Evolutionary conservation across 2,888 invertebrate species (phyloP), one percentile per base, ranked within the genome.

Genomic region (Ophion costatus): DNA sequence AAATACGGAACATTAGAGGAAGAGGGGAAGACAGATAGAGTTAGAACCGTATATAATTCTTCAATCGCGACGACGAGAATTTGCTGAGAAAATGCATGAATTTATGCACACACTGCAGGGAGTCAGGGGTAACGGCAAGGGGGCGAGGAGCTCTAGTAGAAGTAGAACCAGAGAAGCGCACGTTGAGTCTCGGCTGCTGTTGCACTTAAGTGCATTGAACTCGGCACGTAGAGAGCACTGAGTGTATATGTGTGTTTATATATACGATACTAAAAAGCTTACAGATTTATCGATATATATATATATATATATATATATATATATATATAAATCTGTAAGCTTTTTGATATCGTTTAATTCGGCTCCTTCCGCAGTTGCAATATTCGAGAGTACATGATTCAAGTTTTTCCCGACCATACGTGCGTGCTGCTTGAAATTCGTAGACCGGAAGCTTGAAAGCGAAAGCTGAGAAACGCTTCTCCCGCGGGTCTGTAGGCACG

Each of bases 151-250:
- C 61, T 67, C 67, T 61, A 69, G 80, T 74, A 84, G 73, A 84
- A 84, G 84, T 81, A 80, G 71, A 71, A 79, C 69, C 81, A 67
- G 76, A 79, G 79, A 80, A 77, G 71, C 73, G 77, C 70, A 73
- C 84, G 63, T 74, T 42, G 69, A 29, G 33, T 61, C 73, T 61
- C 73, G 67, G 77, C 71, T 80, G 78, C 74, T 74, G 56, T 63
- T 78, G 78, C 64, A 81, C 84, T 84, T 78, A 64, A 70, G 84
- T 84, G 81, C 84, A 84, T 81, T 84, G 81, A 84, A 84, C 84
- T 81, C 78, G 69, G 56, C 78, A 81, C 69, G 74, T 63, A 59
- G 73, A 69, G 69, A 77, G 67, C 77, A 56, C n/a, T 11, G 71
- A 76, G 67, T 64, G 51, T n/a, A n/a, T n/a, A n/a, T n/a, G n/a